Base-by-base conservation (phyloP, 30 jellyfish, hydroid and myxozoan species). In the Sanderia malayensis region DNA sequence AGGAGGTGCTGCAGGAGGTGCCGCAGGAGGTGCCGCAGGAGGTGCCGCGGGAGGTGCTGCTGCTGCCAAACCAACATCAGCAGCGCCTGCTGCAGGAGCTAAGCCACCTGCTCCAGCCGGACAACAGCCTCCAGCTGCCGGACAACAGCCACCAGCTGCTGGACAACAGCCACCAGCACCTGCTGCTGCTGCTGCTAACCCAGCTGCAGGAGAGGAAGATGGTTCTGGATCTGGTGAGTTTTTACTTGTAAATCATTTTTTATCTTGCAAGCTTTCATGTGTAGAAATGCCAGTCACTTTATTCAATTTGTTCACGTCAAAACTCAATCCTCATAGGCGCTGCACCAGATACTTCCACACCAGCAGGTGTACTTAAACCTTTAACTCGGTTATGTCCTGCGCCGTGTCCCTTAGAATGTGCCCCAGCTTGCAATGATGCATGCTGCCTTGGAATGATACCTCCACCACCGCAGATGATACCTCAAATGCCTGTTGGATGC, bases 401-500 rank as follows among this genome's bases (percentile, higher is more conserved):
- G 6, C 88, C 88, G 18, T 76, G 88, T 31, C 88, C 88, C 31
- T 47, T 76, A 3, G 72, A 29, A 19, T 76, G 88, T 76, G 88
- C 88, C n/a, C 88, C 82, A 0, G 91, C 83, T 33, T 79, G 91
- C 31, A 73, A 70, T 45, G 94, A 71, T 44, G 76, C 94, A 22
- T 71, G 81, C 64, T 71, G 84, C 61, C 85, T 71, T 60, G 94
- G 85, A 30, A 41, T 71, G 60, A 75, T 71, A 27, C 94, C 94
- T 19, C 94, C 94, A 26, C 94, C 80, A 26, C 68, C 68, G 73
- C 88, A 76, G 10, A 59, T 76, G 18, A 53, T 76, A 10, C 88
- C 88, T 60, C 88, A 76, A 44, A 49, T 76, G 10, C 80, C 88
- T 44, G 88, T 75, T 57, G 88, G 88, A 73, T 76, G 88, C 60